Evolutionary conservation across 2,113 vertebrate genomes (phyloP).

Genomic region (Podiceps cristatus): DNA sequence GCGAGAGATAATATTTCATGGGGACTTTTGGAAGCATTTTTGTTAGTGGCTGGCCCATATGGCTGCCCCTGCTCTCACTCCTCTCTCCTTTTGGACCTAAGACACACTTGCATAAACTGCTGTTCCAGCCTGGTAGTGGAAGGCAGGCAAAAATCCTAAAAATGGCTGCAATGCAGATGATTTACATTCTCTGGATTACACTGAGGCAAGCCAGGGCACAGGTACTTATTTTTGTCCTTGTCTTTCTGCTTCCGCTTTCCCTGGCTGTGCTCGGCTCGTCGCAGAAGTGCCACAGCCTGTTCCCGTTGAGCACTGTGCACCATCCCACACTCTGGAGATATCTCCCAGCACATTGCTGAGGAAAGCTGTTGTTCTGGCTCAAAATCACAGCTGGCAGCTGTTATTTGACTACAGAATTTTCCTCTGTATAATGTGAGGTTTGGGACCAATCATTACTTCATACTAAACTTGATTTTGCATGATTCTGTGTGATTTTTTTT

Average conservation of each 20-base stretch:
- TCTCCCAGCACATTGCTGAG: not conserved
- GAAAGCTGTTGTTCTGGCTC: slow-evolving; percentile 42
- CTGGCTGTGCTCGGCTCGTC: not conserved
- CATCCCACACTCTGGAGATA: not conserved
- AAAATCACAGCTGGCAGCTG: slow-evolving; percentile 28
- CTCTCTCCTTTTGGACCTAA: not conserved
- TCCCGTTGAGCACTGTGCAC: not conserved
- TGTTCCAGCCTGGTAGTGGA: not conserved
- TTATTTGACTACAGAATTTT: slow-evolving; percentile 10
- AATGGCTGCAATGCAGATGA: slow-evolving; percentile 4
- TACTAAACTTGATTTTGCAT: not conserved
- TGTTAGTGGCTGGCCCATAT: not conserved
- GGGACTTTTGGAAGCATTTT: slow-evolving; percentile 36
- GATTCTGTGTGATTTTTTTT: not conserved
- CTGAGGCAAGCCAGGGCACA: not conserved
- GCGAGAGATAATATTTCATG: slow-evolving; percentile 37
- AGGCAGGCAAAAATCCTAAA: slow-evolving; percentile 35
- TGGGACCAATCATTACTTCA: not conserved
- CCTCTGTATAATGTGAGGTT: not conserved
- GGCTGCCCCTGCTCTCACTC: not conserved
- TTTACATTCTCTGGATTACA: not conserved
- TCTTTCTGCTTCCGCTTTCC: not conserved
- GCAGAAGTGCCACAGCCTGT: not conserved
- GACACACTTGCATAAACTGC: not conserved
- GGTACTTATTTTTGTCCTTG: not conserved